phyloP scores from a whole-genome alignment of 2,888 invertebrate species.

The Blera fallax region DNA sequence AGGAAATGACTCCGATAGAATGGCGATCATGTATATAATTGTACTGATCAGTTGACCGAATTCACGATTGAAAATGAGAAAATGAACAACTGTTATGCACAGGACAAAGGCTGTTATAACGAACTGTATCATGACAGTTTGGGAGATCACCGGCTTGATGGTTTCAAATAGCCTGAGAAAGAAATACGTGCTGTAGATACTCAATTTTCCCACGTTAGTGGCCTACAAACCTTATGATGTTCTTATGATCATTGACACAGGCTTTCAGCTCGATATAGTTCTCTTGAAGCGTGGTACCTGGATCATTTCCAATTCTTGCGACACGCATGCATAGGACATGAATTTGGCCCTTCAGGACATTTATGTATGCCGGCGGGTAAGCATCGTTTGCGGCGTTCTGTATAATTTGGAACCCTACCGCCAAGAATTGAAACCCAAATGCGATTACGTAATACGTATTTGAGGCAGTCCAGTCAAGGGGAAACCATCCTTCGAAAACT shows the following conservation, averaged over 20 bases:
- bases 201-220: too few relatives aligned
- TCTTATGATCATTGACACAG: slow-evolving; percentile 34
- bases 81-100: slow-evolving; percentile 37
- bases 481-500: slow-evolving; percentile 39
- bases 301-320: slow-evolving; percentile 18
- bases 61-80: not conserved
- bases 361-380: slow-evolving; percentile 20
- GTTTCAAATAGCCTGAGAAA: slow-evolving; percentile 23
- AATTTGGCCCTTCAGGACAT: slow-evolving; percentile 21
- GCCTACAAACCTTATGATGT: slow-evolving; percentile 25
- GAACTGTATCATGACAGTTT: slow-evolving; percentile 17
- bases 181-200: not conserved
- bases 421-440: slow-evolving; percentile 2
- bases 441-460: not conserved
- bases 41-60: slow-evolving; percentile 5
- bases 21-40: not conserved
- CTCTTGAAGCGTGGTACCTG: not conserved
- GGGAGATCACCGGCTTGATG: not conserved
- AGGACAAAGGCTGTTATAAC: slow-evolving; percentile 20
- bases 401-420: not conserved
- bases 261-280: slow-evolving; percentile 16
- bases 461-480: not conserved
- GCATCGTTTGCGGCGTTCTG: slow-evolving; percentile 22
- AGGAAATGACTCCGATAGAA: slow-evolving; percentile 17
- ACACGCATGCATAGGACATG: slow-evolving; percentile 28